A percentile compares a stretch with the other conserved stretches of the same genome.
Evolutionary conservation across 2,797 vertebrate species (phyloP).

Genomic region (Hydrocynus forskahlii): DNA sequence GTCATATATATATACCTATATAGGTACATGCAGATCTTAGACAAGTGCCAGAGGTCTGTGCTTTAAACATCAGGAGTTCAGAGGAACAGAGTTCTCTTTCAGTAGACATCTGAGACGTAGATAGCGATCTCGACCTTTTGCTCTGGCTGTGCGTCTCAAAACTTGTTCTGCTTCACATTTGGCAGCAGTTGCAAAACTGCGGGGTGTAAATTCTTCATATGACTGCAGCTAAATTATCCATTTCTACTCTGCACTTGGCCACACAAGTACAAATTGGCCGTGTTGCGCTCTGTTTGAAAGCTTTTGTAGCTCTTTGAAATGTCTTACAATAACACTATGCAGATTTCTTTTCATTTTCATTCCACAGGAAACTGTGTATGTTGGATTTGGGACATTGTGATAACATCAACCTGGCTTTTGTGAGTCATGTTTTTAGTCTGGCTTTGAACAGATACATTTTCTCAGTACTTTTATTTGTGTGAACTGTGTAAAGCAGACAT

Average conservation of each 20-base stretch:
- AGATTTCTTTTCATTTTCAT: not conserved
- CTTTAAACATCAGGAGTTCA: not conserved
- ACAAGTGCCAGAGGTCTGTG: no score
- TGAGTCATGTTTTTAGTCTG: not conserved
- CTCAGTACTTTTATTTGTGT: not conserved
- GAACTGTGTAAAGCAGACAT: not conserved
- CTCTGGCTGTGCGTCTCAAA: constrained; percentile 27
- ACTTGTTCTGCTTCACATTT: constrained; percentile 43
- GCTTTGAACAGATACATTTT: not conserved
- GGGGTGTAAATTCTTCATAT: constrained; percentile 28
- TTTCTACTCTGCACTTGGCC: constrained; percentile 3
- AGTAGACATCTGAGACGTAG: constrained; percentile 31
- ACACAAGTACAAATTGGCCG: not conserved
- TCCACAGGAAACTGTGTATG: no score
- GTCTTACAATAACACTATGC: not conserved
- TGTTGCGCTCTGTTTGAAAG: not conserved
- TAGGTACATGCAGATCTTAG: no score
- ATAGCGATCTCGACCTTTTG: constrained; percentile 44
- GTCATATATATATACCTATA: no score
- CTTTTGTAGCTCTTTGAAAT: not conserved
- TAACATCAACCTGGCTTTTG: not conserved
- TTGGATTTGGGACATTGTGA: not conserved
- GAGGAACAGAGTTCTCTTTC: constrained; percentile 30
- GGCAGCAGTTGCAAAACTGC: constrained; percentile 26
- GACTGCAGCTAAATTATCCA: constrained; percentile 29